Evolutionary conservation across 2,113 vertebrate genomes (phyloP).

Genomic region (Bostrychus sinensis): DNA sequence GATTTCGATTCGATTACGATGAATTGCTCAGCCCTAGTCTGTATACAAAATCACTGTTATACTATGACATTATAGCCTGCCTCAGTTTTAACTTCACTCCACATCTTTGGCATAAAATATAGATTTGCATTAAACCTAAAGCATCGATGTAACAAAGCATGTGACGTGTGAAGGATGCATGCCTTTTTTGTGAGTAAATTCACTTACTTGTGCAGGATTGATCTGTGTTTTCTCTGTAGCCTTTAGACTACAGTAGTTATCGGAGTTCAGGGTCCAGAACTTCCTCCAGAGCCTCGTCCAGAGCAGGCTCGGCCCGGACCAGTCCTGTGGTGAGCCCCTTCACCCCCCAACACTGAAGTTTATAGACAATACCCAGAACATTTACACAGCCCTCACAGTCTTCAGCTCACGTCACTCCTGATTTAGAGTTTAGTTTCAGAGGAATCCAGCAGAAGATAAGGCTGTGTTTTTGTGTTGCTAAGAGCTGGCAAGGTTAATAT

Average conservation of each 20-base stretch:
- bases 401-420: background rate
- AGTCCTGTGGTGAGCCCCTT: conserved; percentile 94
- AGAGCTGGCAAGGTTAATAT: background rate
- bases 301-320: conserved; percentile 90
- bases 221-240: conserved; percentile 77
- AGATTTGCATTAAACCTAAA: too few species aligned
- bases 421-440: background rate
- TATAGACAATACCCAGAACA: background rate
- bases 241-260: conserved; percentile 87
- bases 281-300: conserved; percentile 92
- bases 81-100: too few species aligned
- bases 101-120: too few species aligned
- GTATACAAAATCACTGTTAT: too few species aligned
- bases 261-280: conserved; percentile 86
- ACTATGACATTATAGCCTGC: too few species aligned
- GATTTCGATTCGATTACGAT: too few species aligned
- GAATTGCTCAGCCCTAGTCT: too few species aligned
- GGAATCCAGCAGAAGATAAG: background rate
- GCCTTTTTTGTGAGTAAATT: background rate
- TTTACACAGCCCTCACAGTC: background rate
- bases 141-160: background rate
- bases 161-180: background rate
- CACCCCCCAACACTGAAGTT: background rate
- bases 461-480: background rate
- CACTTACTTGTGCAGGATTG: background rate